These are phyloP conservation scores for Spisula solida DNA, from an alignment of 2,888 invertebrate genomes.

Conservation along the genomic window DNA sequence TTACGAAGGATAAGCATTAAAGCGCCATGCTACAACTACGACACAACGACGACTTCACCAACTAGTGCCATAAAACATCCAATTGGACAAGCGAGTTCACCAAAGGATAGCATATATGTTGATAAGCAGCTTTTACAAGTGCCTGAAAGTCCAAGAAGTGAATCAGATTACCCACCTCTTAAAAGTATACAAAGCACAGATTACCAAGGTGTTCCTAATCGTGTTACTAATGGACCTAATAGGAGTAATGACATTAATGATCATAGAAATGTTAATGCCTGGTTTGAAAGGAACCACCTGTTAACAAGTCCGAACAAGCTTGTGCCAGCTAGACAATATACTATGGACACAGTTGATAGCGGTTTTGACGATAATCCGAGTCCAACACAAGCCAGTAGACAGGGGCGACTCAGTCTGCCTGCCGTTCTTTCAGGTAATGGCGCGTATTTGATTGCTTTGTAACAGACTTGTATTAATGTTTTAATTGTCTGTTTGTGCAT, in stretches of 20 bases:
- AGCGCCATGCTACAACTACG: constrained; percentile 21
- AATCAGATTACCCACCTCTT: constrained; percentile 15
- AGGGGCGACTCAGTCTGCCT: constrained; percentile 58
- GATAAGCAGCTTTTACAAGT: constrained; percentile 12
- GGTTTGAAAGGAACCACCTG: constrained; percentile 56
- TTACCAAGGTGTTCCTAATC: not conserved
- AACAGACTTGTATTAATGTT: too few relatives aligned
- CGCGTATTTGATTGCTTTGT: too few relatives aligned
- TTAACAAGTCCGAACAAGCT: constrained; percentile 34
- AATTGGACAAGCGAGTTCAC: not conserved
- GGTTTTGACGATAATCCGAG: constrained; percentile 75
- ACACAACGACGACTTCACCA: not conserved
- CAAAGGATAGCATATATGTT: not conserved
- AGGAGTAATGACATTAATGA: not conserved
- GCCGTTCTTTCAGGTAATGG: constrained; percentile 49
- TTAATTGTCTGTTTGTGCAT: too few relatives aligned
- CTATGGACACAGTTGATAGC: constrained; percentile 79
- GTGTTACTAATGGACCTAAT: not conserved
- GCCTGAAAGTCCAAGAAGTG: constrained; percentile 2
- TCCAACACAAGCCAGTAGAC: constrained; percentile 52
- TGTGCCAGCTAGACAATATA: constrained; percentile 72
- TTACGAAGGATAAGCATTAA: constrained; percentile 56
- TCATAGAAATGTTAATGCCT: constrained; percentile 44
- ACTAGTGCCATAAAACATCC: not conserved
- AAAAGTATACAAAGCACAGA: not conserved